A percentile compares a stretch with the other conserved stretches of the same genome.
Evolutionary conservation across 1,140 invertebrate genomes (phyloP).

Genomic region (Caenorhabditis elegans): DNA sequence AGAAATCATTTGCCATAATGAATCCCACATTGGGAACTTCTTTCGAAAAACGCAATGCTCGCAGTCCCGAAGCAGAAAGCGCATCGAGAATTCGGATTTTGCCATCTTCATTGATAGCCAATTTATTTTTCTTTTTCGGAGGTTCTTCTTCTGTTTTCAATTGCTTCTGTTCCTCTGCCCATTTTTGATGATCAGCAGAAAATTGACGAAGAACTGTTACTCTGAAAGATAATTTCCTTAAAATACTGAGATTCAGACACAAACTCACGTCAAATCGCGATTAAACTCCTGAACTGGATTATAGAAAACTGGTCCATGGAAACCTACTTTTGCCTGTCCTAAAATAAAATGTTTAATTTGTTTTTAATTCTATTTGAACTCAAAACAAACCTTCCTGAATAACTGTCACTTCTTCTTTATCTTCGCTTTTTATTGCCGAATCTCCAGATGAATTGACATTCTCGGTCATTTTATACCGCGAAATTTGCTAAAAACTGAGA

Average conservation of each 20-base stretch:
- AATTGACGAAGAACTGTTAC: slow-evolving; percentile 55
- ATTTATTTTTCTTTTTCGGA: slow-evolving; percentile 50
- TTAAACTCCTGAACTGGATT: slow-evolving; percentile 66
- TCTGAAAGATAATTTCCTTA: slow-evolving; percentile 46
- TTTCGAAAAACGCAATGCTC: slow-evolving; percentile 92
- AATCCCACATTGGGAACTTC: slow-evolving; percentile 76
- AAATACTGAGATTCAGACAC: not conserved
- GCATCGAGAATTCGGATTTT: slow-evolving; percentile 79
- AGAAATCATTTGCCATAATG: slow-evolving; percentile 91
- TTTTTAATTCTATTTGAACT: not conserved
- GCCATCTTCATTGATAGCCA: slow-evolving; percentile 24
- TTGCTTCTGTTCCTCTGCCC: slow-evolving; percentile 14
- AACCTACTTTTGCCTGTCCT: slow-evolving; percentile 54
- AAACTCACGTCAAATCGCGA: slow-evolving; percentile 61
- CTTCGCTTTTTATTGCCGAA: not conserved
- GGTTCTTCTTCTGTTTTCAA: slow-evolving; percentile 35
- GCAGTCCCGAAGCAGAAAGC: slow-evolving; percentile 86
- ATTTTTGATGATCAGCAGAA: slow-evolving; percentile 43
- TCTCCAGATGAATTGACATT: not conserved
- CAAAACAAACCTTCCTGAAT: slow-evolving; percentile 26
- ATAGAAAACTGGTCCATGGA: slow-evolving; percentile 58
- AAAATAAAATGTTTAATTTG: not conserved
- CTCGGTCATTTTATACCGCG: not conserved
- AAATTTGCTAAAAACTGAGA: not conserved
- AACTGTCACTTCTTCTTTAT: not conserved